phyloP scores from a whole-genome alignment of 1,140 invertebrate species.

The Zaprionus camerounensis region DNA sequence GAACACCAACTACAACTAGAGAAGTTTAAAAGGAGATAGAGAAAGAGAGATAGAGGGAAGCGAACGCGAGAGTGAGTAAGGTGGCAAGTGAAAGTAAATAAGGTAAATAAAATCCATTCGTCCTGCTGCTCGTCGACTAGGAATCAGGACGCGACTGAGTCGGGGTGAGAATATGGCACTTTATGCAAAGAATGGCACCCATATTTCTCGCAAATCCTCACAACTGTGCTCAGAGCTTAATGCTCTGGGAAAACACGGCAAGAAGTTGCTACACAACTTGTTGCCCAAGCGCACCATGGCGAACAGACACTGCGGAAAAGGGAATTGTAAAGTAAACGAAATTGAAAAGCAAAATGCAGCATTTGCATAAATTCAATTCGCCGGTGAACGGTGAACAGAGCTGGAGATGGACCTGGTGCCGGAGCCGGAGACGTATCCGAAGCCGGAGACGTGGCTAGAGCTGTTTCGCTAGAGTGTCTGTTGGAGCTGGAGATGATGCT shows the following conservation, averaged over 20 bases:
- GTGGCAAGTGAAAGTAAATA: conserved; percentile 71
- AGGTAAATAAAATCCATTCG: conserved; percentile 29
- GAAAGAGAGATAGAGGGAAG: conserved; percentile 49
- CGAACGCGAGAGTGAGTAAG: not conserved
- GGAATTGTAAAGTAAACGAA: conserved; percentile 61
- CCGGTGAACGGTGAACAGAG: not conserved
- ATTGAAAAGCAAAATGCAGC: conserved; percentile 75
- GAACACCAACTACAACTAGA: conserved; percentile 38
- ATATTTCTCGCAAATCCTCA: conserved; percentile 68
- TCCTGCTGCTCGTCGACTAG: not conserved
- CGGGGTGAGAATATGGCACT: conserved; percentile 33
- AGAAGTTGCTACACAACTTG: conserved; percentile 67
- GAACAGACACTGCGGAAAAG: conserved; percentile 35
- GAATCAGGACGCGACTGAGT: not conserved
- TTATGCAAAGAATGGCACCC: conserved; percentile 74
- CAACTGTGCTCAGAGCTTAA: conserved; percentile 55
- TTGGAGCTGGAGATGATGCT: not conserved
- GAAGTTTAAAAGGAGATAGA: conserved; percentile 51
- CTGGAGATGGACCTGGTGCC: not conserved
- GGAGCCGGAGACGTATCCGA: not conserved
- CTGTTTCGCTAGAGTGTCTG: not conserved
- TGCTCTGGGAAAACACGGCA: conserved; percentile 67
- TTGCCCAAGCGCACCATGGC: conserved; percentile 37
- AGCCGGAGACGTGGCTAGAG: not conserved
- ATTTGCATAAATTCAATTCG: conserved; percentile 74